Base-by-base conservation (phyloP, 2,797 vertebrate genomes). In the Clarias pachynema region DNA sequence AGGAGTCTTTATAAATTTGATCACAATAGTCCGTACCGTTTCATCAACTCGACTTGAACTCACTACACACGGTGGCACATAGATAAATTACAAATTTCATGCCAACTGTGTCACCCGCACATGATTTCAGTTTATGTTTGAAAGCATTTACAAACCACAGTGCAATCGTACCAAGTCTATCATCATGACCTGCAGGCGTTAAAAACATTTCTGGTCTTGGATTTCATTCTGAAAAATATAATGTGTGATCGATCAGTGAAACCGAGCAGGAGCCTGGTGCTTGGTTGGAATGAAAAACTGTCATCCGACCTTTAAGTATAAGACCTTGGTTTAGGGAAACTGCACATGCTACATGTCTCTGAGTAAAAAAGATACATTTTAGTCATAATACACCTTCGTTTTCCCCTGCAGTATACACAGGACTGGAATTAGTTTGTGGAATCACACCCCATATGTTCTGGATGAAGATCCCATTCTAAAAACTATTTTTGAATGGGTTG, bases 341-440 rank as follows among this genome's bases (percentile, higher is more conserved):
- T 49, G n/a, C 16, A n/a, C 16, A 29, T 44, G 37, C 22, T 68
- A 8, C 65, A 20, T 14, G 68, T 70, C 34, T n/a, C n/a, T 16
- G 15, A 26, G n/a, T 74, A 68, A 68, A 29, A 82, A 82, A 59
- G 12, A 82, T 82, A 49, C 10, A 24, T 70, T 29, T 56, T 22
- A 37, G n/a, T 34, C 70, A 53, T 44, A 73, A 49, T 49, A 6
- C 22, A 73, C 12, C 10, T 15, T 72, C 10, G 24, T 70, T 40
- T 12, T 24, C 24, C 10, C 24, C 20, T 72, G 37, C 69, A 44
- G 34, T 44, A 10, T 40, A 22, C 34, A 24, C 9, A 14, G 37
- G 14, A 40, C 9, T 72, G 37, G 18, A 44, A 26, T 53, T 53
- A 9, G 49, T 20, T 8, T 56, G 44, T 56, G n/a, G 15, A 74